Evolutionary conservation across 2,888 invertebrate species (phyloP).

Genomic region (Chrysina gloriosa): DNA sequence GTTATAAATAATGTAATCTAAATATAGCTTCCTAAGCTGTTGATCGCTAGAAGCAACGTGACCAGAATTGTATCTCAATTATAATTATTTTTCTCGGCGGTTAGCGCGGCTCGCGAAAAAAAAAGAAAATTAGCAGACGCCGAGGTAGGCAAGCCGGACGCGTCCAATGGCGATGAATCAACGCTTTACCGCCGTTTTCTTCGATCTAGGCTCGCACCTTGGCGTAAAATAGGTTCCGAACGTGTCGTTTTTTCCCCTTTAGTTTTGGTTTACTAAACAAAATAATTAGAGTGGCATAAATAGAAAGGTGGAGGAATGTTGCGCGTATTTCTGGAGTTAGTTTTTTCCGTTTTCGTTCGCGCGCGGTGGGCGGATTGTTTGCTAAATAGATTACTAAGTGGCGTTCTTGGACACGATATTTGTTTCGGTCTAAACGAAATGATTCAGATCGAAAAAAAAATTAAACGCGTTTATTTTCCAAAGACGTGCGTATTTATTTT

Average conservation of each 20-base stretch:
- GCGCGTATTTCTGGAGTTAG: constrained; percentile 5
- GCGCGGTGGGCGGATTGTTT: background rate
- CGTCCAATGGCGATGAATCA: background rate
- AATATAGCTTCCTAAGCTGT: background rate
- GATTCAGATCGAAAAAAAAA: background rate
- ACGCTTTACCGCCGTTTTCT: background rate
- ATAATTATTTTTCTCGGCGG: constrained; percentile 8
- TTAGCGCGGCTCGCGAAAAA: background rate
- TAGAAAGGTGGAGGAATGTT: no score
- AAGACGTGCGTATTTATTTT: no score
- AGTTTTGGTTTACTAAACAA: background rate
- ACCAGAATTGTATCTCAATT: constrained; percentile 1
- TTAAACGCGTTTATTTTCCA: background rate
- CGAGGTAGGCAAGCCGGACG: no score
- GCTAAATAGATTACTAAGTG: background rate
- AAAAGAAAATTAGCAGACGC: background rate
- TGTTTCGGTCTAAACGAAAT: background rate
- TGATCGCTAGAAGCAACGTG: background rate
- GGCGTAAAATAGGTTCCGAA: no score
- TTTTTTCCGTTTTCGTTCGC: constrained; percentile 5
- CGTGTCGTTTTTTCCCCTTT: background rate
- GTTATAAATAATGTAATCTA: background rate
- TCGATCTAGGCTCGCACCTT: background rate
- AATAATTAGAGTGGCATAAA: background rate
- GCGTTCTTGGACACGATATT: background rate